Base-by-base conservation (phyloP, 2,113 vertebrate species). In the Neogale vison region DNA sequence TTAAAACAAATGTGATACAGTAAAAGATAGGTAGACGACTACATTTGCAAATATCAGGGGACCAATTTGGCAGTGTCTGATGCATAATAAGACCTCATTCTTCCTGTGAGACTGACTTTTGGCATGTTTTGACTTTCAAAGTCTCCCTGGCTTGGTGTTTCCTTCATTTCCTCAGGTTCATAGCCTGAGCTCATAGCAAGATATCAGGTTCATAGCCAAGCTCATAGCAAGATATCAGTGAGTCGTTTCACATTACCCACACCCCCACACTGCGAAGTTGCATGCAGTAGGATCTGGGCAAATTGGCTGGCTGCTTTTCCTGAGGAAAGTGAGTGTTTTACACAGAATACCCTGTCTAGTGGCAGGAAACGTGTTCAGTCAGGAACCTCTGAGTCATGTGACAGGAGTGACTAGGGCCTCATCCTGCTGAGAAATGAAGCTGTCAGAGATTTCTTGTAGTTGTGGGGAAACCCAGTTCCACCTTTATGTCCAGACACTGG, bases 101-200 rank as follows among this genome's bases (percentile, higher is more conserved):
- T 55, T 45, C n/a, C n/a, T 24, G 21, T 13, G 23, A 36, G 57
- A 14, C 29, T 7, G 9, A 14, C 3, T 1, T 1, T 1, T 1
- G 8, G 2, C 29, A 17, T 0, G 7, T 26, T 63, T 23, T 4
- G 18, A 13, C 2, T 24, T 9, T 9, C 1, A 17, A 6, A 45
- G 21, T 26, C 76, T 82, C 31, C 18, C 65, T 45, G 29, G 6
- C 1, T 13, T 34, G 1, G n/a, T 10, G 11, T 34, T 15, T 31
- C 13, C 79, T 84, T 63, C 52, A 15, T 80, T 72, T 77, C 63
- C 59, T 71, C 4, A 8, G 79, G 61, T 20, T 24, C 31, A 4
- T 13, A 42, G 36, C 36, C 21, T 42, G 26, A 24, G 36, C 69
- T 23, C 71, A 74, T 74, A 55, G 76, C 45, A 74, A 57, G 31